Percentiles rank a stretch among this genome's conserved stretches.
Conservation (phyloP, 2,113 vertebrate species). For the Ceratotherium simum region DNA sequence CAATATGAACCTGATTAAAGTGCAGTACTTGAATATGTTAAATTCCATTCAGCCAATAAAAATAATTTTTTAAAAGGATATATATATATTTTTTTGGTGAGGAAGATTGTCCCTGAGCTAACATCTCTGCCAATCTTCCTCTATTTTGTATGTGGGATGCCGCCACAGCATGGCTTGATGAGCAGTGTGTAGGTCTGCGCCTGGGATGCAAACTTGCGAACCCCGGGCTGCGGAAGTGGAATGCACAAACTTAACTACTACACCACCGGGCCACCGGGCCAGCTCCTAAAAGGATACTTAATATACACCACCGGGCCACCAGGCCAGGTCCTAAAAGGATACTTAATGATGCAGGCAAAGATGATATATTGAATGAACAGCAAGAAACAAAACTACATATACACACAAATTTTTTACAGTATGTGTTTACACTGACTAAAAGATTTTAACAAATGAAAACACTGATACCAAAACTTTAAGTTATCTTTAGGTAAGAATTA, state of each 20-base stretch:
- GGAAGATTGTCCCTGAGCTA: too few relatives aligned
- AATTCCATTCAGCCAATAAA: slow-evolving; percentile 25
- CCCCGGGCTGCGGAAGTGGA: too few relatives aligned
- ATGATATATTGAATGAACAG: neutral
- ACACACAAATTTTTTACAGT: neutral
- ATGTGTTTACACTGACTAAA: neutral
- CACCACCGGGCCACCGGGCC: too few relatives aligned
- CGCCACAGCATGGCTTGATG: too few relatives aligned
- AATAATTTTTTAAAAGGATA: neutral
- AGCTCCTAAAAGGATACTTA: neutral
- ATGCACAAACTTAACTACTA: too few relatives aligned
- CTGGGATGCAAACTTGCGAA: too few relatives aligned
- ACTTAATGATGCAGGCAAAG: neutral
- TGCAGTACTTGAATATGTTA: neutral
- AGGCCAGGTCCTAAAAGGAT: neutral
- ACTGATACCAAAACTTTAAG: neutral
- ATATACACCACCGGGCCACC: neutral
- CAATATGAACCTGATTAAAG: neutral
- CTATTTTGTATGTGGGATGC: too few relatives aligned
- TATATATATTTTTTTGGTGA: too few relatives aligned
- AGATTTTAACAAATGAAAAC: slow-evolving; percentile 8
- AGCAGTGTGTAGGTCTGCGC: too few relatives aligned
- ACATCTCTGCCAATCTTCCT: too few relatives aligned
- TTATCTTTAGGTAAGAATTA: slow-evolving; percentile 6
- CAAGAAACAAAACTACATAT: neutral